Base-by-base conservation (phyloP, 2,797 vertebrate species). In the Pseudopleuronectes americanus region DNA sequence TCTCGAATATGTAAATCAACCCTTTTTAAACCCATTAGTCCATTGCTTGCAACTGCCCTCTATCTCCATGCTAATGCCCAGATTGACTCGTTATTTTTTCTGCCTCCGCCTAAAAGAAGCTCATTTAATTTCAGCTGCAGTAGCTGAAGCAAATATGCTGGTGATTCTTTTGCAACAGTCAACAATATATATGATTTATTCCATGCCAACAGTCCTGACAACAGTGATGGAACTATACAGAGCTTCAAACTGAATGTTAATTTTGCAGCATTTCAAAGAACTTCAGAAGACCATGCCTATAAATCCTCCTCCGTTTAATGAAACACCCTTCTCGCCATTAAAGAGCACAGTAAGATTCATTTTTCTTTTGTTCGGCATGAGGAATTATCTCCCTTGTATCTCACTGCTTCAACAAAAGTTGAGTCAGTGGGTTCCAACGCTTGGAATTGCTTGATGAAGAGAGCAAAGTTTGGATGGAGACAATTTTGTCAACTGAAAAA, bases 21-120 rank as follows among this genome's bases (percentile, higher is more conserved):
- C 43, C 17, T 68, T 60, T 64, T 68, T 59, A 62, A 58, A 28
- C 54, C 17, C n/a, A 23, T 28, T 26, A 43, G 4, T 76, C 51
- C 55, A 24, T 36, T 51, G 13, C 66, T 51, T 43, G 8, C 13
- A 63, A 49, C 52, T 58, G 64, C 24, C 31, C 45, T 59, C 59
- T 49, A 33, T 79, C 57, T 80, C 21, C 54, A 66, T 66, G 21
- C 22, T 58, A 67, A 83, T 74, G 54, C 58, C 64, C 48, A 66
- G 24, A 81, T 45, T 71, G 57, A 65, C 41, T 87, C 71, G 76
- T 80, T 80, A 82, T 80, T 81, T 81, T 31, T 74, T 45, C 12
- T 57, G 70, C 38, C 63, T 70, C 52, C 45, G 45, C 36, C 55
- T 47, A 23, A 69, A 65, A 55, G 12, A 75, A 53, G 2, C 19